Conservation (phyloP, 2,797 vertebrate species). For the Epinephelus awoara region DNA sequence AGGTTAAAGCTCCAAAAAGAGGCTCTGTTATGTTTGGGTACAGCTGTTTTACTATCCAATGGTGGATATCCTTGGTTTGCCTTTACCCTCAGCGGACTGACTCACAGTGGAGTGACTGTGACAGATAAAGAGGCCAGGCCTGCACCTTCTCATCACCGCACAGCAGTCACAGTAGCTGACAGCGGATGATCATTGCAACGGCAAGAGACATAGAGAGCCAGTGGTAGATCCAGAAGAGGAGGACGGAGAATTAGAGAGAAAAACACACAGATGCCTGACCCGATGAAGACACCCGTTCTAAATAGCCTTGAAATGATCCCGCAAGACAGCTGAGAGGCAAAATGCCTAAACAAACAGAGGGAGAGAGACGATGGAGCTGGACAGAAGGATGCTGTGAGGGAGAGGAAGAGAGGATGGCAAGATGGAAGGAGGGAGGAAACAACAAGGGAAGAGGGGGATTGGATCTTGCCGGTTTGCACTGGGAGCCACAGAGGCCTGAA, state of each 20-base stretch:
- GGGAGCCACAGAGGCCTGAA: constrained; percentile 64
- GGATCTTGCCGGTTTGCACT: constrained; percentile 48
- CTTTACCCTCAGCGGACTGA: constrained; percentile 59
- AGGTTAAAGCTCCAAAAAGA: not conserved
- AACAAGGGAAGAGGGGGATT: not conserved
- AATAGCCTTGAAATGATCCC: constrained; percentile 44
- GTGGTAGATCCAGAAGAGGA: not conserved
- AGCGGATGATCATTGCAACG: constrained; percentile 3
- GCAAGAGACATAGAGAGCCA: not conserved
- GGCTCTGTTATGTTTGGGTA: not conserved
- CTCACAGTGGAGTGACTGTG: constrained; percentile 43
- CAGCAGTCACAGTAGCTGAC: constrained; percentile 34
- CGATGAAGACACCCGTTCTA: constrained; percentile 27
- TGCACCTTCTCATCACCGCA: constrained; percentile 27
- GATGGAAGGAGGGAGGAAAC: constrained; percentile 4
- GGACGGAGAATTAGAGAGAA: constrained; percentile 13
- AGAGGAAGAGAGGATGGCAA: constrained; percentile 2
- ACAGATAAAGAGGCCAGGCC: constrained; percentile 43
- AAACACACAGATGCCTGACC: constrained; percentile 32
- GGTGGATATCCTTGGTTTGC: constrained; percentile 46
- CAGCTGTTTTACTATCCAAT: not conserved
- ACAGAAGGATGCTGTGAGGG: constrained; percentile 40
- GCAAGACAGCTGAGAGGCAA: constrained; percentile 30
- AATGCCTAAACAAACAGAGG: constrained; percentile 21
- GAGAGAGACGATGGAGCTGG: constrained; percentile 7